Percentiles rank a stretch among this genome's conserved stretches.
These are phyloP conservation scores for Cryptocephalus moraei DNA, from an alignment of 2,888 invertebrate genomes.

Conservation along the genomic window DNA sequence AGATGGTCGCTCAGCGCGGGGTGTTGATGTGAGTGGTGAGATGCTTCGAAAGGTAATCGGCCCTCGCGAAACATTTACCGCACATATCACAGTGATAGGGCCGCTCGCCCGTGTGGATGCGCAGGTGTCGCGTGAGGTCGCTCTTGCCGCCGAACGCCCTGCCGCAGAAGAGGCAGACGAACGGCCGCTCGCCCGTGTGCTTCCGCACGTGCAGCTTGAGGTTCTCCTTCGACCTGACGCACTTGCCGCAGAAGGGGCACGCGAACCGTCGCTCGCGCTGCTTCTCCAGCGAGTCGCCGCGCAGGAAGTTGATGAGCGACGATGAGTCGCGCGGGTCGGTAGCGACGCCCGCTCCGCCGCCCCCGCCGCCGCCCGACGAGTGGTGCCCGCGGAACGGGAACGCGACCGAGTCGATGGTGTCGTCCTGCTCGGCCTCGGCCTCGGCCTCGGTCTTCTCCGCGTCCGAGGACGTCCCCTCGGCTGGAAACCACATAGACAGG, in stretches of 20 bases:
- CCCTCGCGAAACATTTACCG: conserved; percentile 83
- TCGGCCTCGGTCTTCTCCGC: conserved; percentile 28
- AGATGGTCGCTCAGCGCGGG: conserved; percentile 39
- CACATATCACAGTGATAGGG: conserved; percentile 89
- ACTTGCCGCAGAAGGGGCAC: conserved; percentile 83
- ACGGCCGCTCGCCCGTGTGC: conserved; percentile 82
- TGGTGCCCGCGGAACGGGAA: conserved; percentile 35
- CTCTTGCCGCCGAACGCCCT: conserved; percentile 83
- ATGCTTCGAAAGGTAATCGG: conserved; percentile 84
- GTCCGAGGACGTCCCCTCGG: conserved; percentile 30
- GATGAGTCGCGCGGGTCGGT: conserved; percentile 31
- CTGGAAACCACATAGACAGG: conserved; percentile 6
- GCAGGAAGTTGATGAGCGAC: conserved; percentile 51
- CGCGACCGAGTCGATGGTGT: conserved; percentile 59
- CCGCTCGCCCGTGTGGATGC: conserved; percentile 81
- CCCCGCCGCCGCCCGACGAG: conserved; percentile 1
- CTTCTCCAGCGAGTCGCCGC: conserved; percentile 48
- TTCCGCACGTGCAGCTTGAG: conserved; percentile 79
- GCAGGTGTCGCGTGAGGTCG: conserved; percentile 74
- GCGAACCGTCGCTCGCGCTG: conserved; percentile 71
- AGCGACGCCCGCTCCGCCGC: conserved; percentile 6
- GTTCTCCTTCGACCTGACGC: conserved; percentile 81
- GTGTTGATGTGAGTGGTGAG: conserved; percentile 82
- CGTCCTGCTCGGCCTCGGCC: conserved; percentile 47
- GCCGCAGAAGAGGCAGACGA: conserved; percentile 82